Base-by-base conservation (phyloP, 2,888 invertebrate species). In the Mellilla xanthometata region DNA sequence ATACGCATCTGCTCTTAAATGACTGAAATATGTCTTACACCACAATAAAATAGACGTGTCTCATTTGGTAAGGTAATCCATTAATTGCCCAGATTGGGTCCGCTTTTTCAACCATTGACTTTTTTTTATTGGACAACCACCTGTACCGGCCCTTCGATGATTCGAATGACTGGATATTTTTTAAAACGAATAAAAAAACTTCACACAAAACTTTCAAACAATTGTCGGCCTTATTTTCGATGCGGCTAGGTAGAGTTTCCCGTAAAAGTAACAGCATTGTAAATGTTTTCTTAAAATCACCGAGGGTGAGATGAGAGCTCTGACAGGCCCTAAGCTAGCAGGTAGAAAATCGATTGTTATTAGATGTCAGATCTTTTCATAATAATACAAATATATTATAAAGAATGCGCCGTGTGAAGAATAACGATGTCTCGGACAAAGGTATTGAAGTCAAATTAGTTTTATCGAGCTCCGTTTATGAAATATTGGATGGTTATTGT, bases 261-360 rank as follows among this genome's bases (percentile, higher is more conserved):
- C 31, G 57, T 43, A 29, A 23, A 28, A 34, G 28, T 2, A 9
- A 7, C 9, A 13, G 9, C 23, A 36, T 19, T 10, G 11, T 48
- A 41, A 30, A 35, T 56, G 52, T 61, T 72, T 66, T 71, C 64
- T 61, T 64, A 64, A 71, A 73, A 70, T 68, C 66, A 68, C 66
- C 66, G 51, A 64, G 74, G 78, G 79, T 76, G 78, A 79, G 78
- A 79, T 75, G 77, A 67, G 68, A 64, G 69, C 71, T 73, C 77
- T 72, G 79, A 76, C 79, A 72, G 62, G 65, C 54, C 60, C 62
- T 58, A 54, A 60, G 67, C 65, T 63, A 64, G 77, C 86, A 86
- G 86, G 86, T 86, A 86, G 75, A 76, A 81, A 81, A 80, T 78
- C 79, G 74, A 81, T 84, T 82, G 83, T 81, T 80, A 72, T 71